Base-by-base conservation (phyloP, 2,888 invertebrate genomes). In the Molorchus minor region DNA sequence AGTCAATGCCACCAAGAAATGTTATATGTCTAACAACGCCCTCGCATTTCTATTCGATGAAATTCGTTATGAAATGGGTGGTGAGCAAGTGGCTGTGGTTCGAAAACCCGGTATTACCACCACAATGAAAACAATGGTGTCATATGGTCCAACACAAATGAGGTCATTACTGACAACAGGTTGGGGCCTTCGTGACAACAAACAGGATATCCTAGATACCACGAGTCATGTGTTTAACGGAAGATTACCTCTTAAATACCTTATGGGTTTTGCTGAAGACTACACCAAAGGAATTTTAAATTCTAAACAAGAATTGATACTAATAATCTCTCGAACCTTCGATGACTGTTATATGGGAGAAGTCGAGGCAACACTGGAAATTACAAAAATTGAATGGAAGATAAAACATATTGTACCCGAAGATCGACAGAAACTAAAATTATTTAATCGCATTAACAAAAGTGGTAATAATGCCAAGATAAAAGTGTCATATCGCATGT, bases 61-160 rank as follows among this genome's bases (percentile, higher is more conserved):
- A 58, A 52, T 58, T 2, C 36, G 46, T 15, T 52, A 40, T 47
- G 53, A 58, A 44, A 25, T 58, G 40, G 29, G 12, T 4, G 53
- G 53, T 29, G 53, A 58, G 19, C 30, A 44, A 25, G 43, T 52
- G 10, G 29, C 58, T 5, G n/a, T n/a, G n/a, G n/a, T n/a, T n/a
- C n/a, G n/a, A n/a, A n/a, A n/a, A n/a, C 41, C 41, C 1, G 41
- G 41, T 41, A 41, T 41, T n/a, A 41, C 41, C 1, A 17, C 41
- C 12, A 5, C 41, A 20, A 41, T 41, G 41, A 41, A 41, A 41
- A 19, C 19, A 1, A 41, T 41, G 41, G 2, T 41, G 8, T 41
- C 19, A 10, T 43, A 25, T 13, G 21, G 21, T 7, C 13, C 12
- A 3, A 25, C 12, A n/a, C 25, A 25, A 17, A 13, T 7, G 7